Evolutionary conservation across 2,797 vertebrate species (phyloP).

Genomic region (Acanthopagrus latus): DNA sequence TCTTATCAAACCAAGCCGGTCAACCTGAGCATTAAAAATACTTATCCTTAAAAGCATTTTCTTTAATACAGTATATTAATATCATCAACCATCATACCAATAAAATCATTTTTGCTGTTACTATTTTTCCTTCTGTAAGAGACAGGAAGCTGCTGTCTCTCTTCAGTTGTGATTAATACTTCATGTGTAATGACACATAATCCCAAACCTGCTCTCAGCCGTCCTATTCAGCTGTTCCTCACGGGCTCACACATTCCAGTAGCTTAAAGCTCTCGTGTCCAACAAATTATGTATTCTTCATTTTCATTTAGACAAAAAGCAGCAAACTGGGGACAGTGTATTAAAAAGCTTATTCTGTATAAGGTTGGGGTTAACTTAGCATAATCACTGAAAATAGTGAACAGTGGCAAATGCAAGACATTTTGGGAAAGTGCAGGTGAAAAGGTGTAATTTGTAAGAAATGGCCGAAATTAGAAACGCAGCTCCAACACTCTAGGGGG

Average conservation of each 20-base stretch:
- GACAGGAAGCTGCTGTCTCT: constrained; percentile 14
- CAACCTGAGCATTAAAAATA: constrained; percentile 24
- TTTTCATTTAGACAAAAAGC: constrained; percentile 54
- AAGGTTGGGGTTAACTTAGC: neutral
- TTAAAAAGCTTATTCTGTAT: constrained; percentile 15
- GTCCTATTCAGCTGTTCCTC: neutral
- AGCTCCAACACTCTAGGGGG: too few species aligned
- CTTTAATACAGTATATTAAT: neutral
- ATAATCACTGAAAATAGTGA: constrained; percentile 25
- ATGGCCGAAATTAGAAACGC: too few species aligned
- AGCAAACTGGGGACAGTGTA: constrained; percentile 27
- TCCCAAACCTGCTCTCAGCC: neutral
- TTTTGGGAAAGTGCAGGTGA: constrained; percentile 26
- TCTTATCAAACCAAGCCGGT: constrained; percentile 1
- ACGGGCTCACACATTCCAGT: neutral
- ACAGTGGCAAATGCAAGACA: neutral
- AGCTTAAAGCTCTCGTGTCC: neutral
- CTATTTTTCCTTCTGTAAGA: constrained; percentile 39
- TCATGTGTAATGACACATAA: constrained; percentile 31
- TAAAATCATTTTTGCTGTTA: neutral
- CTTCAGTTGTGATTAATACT: constrained; percentile 53
- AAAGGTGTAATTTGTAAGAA: neutral
- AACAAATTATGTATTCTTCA: constrained; percentile 54
- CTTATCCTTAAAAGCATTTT: constrained; percentile 4
- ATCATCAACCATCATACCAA: constrained; percentile 26